These are phyloP conservation scores for Diploptera punctata DNA, from an alignment of 2,888 invertebrate species.

Conservation along the genomic window DNA sequence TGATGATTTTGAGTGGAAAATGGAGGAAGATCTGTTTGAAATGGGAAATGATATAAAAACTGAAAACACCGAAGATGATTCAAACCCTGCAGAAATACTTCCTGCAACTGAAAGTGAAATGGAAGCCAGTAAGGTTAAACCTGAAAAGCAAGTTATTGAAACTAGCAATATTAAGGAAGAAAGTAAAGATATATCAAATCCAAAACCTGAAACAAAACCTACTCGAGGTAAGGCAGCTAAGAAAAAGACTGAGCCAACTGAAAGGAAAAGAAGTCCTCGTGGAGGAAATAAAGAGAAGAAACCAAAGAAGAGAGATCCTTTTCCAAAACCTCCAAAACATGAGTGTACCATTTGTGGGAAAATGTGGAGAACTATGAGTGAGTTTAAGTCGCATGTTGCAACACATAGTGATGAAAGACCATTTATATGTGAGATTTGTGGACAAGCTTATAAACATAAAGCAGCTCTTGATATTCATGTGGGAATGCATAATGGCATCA, in stretches of 20 bases:
- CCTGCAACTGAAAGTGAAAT: constrained; percentile 1
- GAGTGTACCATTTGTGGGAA: constrained; percentile 48
- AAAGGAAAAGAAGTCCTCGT: constrained; percentile 32
- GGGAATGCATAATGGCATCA: constrained; percentile 62
- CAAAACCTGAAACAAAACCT: neutral
- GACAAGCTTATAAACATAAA: constrained; percentile 67
- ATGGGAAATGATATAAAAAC: constrained; percentile 26
- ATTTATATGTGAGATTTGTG: constrained; percentile 61
- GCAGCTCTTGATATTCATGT: constrained; percentile 67
- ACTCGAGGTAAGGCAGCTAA: constrained; percentile 1
- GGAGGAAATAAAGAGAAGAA: constrained; percentile 27
- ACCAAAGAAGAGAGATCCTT: constrained; percentile 39
- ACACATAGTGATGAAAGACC: constrained; percentile 49
- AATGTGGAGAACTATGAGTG: constrained; percentile 48
- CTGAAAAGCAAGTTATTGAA: constrained; percentile 14
- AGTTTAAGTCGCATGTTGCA: constrained; percentile 49
- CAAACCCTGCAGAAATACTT: neutral
- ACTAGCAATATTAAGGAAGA: neutral
- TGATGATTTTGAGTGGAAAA: constrained; percentile 43
- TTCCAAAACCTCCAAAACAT: constrained; percentile 43
- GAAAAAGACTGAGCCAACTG: neutral
- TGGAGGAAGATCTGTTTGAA: constrained; percentile 38
- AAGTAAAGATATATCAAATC: neutral
- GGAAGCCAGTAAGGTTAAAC: constrained; percentile 2
- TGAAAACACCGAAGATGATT: constrained; percentile 11